phyloP scores from a whole-genome alignment of 2,797 vertebrate genomes.

The Mormyrus proboscirostris region DNA sequence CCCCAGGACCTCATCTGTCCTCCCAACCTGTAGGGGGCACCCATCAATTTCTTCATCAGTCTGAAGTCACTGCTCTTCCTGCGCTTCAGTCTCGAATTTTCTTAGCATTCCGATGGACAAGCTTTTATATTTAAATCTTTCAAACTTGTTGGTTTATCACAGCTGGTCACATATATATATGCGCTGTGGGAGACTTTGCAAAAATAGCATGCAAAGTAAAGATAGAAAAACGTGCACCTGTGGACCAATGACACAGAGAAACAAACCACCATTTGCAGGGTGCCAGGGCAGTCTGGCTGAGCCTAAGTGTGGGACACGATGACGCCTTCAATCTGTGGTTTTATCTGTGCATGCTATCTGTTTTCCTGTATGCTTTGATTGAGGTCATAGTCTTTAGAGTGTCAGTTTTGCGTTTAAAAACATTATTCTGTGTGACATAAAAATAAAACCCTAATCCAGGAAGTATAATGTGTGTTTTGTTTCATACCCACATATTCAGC shows the following conservation, averaged over 20 bases:
- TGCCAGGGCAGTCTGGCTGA: neutral
- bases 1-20: neutral
- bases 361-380: neutral
- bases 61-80: neutral
- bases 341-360: neutral
- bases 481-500: neutral
- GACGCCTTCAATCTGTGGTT: neutral
- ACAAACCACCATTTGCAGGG: neutral
- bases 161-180: neutral
- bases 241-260: neutral
- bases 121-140: neutral
- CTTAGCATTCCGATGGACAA: neutral
- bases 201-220: neutral
- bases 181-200: neutral
- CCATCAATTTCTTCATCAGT: neutral
- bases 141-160: neutral
- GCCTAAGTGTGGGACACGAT: neutral
- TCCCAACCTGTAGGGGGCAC: neutral
- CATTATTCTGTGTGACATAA: neutral
- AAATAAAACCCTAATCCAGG: neutral
- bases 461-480: neutral
- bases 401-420: neutral
- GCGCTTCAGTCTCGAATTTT: neutral
- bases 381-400: neutral
- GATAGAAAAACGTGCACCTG: neutral